Conservation (phyloP, 2,888 invertebrate genomes). For the Tachystola acroxantha region DNA sequence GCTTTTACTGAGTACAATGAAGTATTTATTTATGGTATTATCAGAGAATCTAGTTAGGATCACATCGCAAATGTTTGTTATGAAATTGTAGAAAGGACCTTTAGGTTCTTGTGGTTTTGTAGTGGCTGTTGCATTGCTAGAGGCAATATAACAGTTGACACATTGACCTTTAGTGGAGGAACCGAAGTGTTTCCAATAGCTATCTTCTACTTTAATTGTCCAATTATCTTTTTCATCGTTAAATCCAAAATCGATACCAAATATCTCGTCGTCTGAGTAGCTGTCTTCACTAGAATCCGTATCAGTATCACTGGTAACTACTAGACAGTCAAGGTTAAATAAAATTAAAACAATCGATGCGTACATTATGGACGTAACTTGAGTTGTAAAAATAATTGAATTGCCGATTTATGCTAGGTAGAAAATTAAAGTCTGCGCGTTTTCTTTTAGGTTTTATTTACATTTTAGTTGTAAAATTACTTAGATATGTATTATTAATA, state of each 20-base stretch:
- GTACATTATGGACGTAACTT: background rate
- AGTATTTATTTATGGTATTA: conserved; percentile 30
- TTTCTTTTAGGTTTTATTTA: no score
- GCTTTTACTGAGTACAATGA: conserved; percentile 31
- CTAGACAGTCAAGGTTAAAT: background rate
- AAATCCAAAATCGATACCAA: background rate
- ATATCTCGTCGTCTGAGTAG: background rate
- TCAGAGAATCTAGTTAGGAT: conserved; percentile 29
- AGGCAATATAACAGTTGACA: background rate
- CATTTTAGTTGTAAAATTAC: no score
- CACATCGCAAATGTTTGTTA: conserved; percentile 39
- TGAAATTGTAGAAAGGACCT: conserved; percentile 45
- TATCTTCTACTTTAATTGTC: background rate
- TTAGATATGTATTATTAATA: background rate
- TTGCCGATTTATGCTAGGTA: background rate
- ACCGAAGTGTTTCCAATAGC: background rate
- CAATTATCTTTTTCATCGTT: background rate
- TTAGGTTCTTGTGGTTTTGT: conserved; percentile 11
- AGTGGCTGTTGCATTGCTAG: background rate
- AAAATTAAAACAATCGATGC: background rate
- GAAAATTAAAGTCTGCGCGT: background rate
- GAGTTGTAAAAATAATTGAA: background rate
- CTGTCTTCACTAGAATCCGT: no score
- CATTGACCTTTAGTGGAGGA: background rate
- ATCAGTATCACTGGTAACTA: background rate